These are phyloP conservation scores for Tragelaphus strepsiceros DNA, from an alignment of 2,113 vertebrate genomes.

Conservation along the genomic window DNA sequence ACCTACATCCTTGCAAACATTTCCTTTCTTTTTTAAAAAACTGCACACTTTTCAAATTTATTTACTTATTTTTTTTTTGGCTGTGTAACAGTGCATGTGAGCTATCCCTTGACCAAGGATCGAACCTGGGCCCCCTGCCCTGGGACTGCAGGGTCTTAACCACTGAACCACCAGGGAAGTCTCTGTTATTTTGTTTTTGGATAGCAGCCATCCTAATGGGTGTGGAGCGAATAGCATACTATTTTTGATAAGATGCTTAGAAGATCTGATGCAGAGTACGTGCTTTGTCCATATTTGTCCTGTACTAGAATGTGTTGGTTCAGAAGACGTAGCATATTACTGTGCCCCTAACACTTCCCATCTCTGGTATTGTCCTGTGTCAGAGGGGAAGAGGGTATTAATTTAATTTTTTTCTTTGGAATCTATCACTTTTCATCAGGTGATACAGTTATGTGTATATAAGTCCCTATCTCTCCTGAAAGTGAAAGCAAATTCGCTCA, in stretches of 20 bases:
- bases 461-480: background rate
- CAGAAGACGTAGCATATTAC: background rate
- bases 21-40: background rate
- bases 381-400: background rate
- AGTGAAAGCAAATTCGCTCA: rapidly evolving
- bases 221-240: background rate
- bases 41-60: background rate
- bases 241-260: background rate
- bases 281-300: too few relatives aligned
- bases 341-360: background rate
- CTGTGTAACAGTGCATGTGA: background rate
- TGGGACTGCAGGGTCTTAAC: background rate
- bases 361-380: background rate
- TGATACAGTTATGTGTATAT: background rate
- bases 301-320: background rate
- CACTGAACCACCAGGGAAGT: background rate
- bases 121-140: rapidly evolving
- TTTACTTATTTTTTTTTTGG: background rate
- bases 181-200: background rate
- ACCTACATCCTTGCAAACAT: background rate
- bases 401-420: background rate
- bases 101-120: background rate
- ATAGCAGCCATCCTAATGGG: background rate
- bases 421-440: background rate
- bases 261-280: background rate